These are phyloP conservation scores for Novumbra hubbsi DNA, from an alignment of 2,797 vertebrate genomes.

Conservation along the genomic window DNA sequence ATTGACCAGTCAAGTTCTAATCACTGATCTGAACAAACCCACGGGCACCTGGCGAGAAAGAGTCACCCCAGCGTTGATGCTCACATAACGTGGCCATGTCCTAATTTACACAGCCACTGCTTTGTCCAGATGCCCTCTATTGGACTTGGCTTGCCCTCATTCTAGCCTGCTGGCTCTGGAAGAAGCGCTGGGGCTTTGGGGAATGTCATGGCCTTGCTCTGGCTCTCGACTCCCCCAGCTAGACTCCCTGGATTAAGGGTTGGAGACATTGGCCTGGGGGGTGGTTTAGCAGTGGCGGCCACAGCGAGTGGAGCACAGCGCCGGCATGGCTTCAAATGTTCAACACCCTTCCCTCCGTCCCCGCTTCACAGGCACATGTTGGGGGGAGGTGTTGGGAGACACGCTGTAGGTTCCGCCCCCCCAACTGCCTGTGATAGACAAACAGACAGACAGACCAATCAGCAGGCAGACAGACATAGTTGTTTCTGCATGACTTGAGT, in stretches of 20 bases:
- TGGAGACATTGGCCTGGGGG: not conserved
- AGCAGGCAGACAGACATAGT: too few species aligned
- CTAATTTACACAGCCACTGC: not conserved
- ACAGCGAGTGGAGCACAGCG: not conserved
- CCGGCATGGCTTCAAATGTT: not conserved
- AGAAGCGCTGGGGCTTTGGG: not conserved
- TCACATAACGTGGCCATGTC: not conserved
- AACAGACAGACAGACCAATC: not conserved
- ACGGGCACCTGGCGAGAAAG: not conserved
- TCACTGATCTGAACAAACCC: not conserved
- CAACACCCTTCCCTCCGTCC: not conserved
- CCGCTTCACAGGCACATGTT: not conserved
- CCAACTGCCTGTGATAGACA: not conserved
- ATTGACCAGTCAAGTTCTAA: not conserved
- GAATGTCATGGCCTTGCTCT: constrained; percentile 1
- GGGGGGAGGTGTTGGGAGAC: not conserved
- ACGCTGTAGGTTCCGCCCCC: not conserved
- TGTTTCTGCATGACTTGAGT: too few species aligned
- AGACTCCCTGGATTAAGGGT: not conserved
- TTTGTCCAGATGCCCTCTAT: not conserved
- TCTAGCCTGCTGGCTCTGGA: not conserved
- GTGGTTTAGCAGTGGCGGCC: not conserved
- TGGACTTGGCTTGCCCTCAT: not conserved
- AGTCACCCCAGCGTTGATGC: not conserved
- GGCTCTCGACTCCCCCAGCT: not conserved